These are phyloP conservation scores for Darevskia mixta DNA, from an alignment of 2,797 vertebrate species.

Conservation along the genomic window DNA sequence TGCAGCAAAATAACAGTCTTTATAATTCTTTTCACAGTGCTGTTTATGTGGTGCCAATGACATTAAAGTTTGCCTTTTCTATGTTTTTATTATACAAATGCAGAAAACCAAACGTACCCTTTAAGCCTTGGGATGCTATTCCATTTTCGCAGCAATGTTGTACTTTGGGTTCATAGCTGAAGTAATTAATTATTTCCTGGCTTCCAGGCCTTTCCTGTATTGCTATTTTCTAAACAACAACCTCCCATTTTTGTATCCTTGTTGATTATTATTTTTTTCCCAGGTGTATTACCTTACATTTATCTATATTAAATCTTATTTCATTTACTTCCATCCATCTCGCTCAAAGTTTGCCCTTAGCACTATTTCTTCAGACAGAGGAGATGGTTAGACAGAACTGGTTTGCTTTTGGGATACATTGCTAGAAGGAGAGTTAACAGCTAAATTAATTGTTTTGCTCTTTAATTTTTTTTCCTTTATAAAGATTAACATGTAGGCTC, in stretches of 20 bases:
- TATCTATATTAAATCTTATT: constrained; percentile 77
- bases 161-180: constrained; percentile 49
- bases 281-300: constrained; percentile 70
- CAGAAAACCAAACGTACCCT: constrained; percentile 35
- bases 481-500: constrained; percentile 30
- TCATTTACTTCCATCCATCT: constrained; percentile 64
- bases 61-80: constrained; percentile 17
- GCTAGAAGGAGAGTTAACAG: constrained; percentile 43
- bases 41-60: neutral
- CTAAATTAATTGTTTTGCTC: constrained; percentile 60
- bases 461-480: constrained; percentile 56
- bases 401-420: constrained; percentile 46
- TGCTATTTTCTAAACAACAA: constrained; percentile 63
- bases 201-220: constrained; percentile 33
- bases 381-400: constrained; percentile 62
- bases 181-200: constrained; percentile 55
- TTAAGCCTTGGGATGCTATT: constrained; percentile 28
- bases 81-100: constrained; percentile 19
- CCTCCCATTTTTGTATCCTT: constrained; percentile 47
- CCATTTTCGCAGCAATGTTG: constrained; percentile 30
- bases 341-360: constrained; percentile 54
- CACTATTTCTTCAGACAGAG: constrained; percentile 66
- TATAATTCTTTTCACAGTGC: neutral
- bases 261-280: constrained; percentile 62
- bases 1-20: neutral